A percentile compares a stretch with the other conserved stretches of the same genome.
phyloP scores from a whole-genome alignment of 2,888 invertebrate species.

The Nemapogon koenigi region DNA sequence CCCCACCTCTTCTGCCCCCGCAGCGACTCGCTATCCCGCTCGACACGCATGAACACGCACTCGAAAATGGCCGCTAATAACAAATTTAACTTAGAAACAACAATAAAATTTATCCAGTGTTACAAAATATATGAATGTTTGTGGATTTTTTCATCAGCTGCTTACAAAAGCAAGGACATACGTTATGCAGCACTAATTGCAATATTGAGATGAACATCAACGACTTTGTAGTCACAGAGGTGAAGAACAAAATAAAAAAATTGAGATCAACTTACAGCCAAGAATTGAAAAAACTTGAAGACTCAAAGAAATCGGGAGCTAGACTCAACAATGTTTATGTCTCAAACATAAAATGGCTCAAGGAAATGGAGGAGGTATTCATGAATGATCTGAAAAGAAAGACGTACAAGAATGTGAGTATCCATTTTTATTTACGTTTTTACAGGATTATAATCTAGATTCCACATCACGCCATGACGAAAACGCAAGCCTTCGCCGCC shows the following conservation, averaged over 20 bases:
- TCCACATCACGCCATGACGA: too few species aligned
- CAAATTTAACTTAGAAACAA: conserved; percentile 14
- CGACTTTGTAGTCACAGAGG: conserved; percentile 10
- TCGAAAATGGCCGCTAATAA: conserved; percentile 11
- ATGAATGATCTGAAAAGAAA: conserved; percentile 14
- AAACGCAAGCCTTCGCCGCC: too few species aligned
- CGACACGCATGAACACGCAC: conserved; percentile 14
- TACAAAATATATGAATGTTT: conserved; percentile 11
- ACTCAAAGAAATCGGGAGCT: conserved; percentile 16
- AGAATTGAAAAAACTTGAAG: conserved; percentile 14
- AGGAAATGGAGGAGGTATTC: conserved; percentile 15
- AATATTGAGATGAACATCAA: conserved; percentile 14
- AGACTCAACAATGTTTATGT: conserved; percentile 15
- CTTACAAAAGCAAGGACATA: conserved; percentile 15
- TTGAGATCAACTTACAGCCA: conserved; percentile 15
- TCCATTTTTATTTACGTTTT: conserved; percentile 10
- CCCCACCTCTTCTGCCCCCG: too few species aligned
- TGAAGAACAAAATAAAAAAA: conserved; percentile 13
- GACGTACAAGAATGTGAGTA: conserved; percentile 12
- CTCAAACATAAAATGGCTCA: conserved; percentile 16
- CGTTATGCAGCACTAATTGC: conserved; percentile 15
- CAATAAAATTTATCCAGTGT: background rate
- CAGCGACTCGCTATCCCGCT: conserved; percentile 14
- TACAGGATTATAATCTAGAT: too few species aligned
- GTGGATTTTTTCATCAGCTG: conserved; percentile 12